These are phyloP conservation scores for Pelodiscus sinensis DNA, from an alignment of 2,113 vertebrate species.

Conservation along the genomic window DNA sequence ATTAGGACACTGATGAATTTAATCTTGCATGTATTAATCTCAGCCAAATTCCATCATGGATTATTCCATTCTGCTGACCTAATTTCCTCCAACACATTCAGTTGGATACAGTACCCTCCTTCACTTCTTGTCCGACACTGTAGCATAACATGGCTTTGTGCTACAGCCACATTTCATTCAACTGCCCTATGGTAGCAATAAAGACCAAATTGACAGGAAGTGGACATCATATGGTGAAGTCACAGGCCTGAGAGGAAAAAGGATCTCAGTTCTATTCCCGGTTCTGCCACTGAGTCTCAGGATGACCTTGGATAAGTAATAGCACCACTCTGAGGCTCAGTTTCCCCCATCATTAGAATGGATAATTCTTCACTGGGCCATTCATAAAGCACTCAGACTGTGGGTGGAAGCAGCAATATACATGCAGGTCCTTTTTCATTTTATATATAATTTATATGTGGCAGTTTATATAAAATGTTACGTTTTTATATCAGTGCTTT, in stretches of 20 bases:
- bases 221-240: background rate
- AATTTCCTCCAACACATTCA: conserved; percentile 52
- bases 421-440: background rate
- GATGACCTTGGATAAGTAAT: background rate
- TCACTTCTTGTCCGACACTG: conserved; percentile 18
- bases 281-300: background rate
- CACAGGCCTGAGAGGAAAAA: background rate
- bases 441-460: background rate
- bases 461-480: background rate
- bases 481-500: background rate
- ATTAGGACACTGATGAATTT: background rate
- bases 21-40: background rate
- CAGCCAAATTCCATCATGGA: conserved; percentile 16
- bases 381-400: background rate
- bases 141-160: conserved; percentile 16
- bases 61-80: conserved; percentile 69
- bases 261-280: background rate
- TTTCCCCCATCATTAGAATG: background rate
- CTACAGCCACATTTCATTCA: rapidly evolving
- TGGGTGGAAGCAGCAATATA: background rate
- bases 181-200: background rate
- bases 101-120: conserved; percentile 17
- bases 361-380: background rate
- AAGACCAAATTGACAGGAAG: background rate
- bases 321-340: background rate